phyloP scores from a whole-genome alignment of 2,888 invertebrate species.

The Imbricaverruca yamaguchii region DNA sequence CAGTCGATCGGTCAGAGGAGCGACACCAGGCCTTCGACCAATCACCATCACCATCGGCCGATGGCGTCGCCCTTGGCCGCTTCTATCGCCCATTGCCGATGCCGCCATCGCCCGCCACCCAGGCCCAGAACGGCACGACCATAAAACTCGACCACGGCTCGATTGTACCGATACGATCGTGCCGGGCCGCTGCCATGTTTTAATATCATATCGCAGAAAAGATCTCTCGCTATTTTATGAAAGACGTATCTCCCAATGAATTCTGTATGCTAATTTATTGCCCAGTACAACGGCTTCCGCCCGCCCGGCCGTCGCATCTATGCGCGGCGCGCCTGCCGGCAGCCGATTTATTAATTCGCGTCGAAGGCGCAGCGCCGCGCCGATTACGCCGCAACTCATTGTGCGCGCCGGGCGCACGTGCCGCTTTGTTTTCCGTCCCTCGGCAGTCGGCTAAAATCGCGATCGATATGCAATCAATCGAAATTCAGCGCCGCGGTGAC shows the following conservation, averaged over 20 bases:
- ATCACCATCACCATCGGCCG: not conserved
- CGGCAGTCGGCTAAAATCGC: not conserved
- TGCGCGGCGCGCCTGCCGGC: not conserved
- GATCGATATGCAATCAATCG: slow-evolving; percentile 21
- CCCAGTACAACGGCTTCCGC: not conserved
- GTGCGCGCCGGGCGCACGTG: not conserved
- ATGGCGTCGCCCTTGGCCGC: not conserved
- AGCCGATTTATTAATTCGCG: slow-evolving; percentile 11
- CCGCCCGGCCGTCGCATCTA: not conserved
- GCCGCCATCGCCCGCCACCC: not conserved
- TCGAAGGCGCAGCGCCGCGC: not conserved
- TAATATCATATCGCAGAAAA: slow-evolving; percentile 19
- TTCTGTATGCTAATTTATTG: slow-evolving; percentile 19
- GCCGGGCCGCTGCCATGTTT: slow-evolving; percentile 6
- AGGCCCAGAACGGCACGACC: not conserved
- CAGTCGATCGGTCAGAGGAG: no score
- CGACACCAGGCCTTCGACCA: not conserved
- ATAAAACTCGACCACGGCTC: not conserved
- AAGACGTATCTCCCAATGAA: slow-evolving; percentile 20
- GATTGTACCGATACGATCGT: not conserved
- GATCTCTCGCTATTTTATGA: slow-evolving; percentile 20
- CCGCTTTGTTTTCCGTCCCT: slow-evolving; percentile 9
- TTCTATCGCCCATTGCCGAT: not conserved
- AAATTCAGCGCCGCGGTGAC: not conserved
- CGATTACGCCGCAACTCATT: slow-evolving; percentile 11